A percentile compares a stretch with the other conserved stretches of the same genome.
Evolutionary conservation across 2,797 vertebrate genomes (phyloP).

Genomic region (Xerus rutilus): DNA sequence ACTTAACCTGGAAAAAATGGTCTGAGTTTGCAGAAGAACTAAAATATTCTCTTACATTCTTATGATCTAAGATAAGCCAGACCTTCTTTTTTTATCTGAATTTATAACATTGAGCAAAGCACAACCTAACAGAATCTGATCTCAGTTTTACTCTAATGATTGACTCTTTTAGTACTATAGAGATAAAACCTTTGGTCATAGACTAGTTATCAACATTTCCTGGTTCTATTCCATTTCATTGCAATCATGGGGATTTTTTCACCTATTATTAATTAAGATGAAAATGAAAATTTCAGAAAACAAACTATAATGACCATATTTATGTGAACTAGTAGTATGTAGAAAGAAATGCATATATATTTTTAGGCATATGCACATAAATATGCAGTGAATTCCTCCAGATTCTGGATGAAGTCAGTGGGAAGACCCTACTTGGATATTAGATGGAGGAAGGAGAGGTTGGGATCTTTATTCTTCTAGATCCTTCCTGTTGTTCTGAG

Average conservation of each 20-base stretch:
- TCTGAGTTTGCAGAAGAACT: neutral
- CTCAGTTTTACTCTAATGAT: neutral
- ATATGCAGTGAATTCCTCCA: neutral
- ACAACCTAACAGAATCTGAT: neutral
- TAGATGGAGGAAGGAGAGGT: neutral
- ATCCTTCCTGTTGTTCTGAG: neutral
- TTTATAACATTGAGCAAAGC: neutral
- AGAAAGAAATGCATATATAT: neutral
- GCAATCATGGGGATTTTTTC: neutral
- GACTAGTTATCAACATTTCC: neutral
- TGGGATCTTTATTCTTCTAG: neutral
- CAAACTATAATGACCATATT: neutral
- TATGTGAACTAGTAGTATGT: neutral
- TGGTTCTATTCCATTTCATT: neutral
- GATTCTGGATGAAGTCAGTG: too few relatives aligned
- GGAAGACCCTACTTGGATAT: neutral
- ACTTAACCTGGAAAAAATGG: neutral
- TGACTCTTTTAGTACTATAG: neutral
- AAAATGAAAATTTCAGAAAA: neutral
- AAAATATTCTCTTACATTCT: neutral
- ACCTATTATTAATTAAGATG: neutral
- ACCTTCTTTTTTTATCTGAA: neutral
- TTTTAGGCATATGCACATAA: neutral
- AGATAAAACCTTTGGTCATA: constrained; percentile 1
- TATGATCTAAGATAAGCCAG: neutral